Evolutionary conservation across 2,113 vertebrate genomes (phyloP).

Genomic region (Rhadina sibilatrix): DNA sequence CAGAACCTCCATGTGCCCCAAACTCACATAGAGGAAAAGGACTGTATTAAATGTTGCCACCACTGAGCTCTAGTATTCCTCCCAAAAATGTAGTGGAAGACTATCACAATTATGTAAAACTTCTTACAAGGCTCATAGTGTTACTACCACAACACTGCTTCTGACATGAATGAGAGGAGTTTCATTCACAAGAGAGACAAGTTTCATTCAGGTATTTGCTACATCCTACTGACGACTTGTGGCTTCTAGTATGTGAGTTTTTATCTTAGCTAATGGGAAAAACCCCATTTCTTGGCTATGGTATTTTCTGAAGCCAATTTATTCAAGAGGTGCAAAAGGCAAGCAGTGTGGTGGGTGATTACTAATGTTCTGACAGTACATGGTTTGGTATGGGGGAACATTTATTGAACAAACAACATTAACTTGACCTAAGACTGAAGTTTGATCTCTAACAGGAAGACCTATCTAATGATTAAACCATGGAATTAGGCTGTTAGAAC

Average conservation of each 20-base stretch:
- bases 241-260: background rate
- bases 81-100: background rate
- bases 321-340: background rate
- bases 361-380: background rate
- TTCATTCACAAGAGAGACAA: conserved; percentile 12
- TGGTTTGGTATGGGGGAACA: background rate
- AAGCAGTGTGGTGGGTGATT: background rate
- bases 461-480: conserved; percentile 60
- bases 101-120: background rate
- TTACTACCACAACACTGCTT: background rate
- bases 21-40: background rate
- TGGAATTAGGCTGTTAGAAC: conserved; percentile 16
- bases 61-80: background rate
- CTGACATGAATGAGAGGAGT: conserved; percentile 4
- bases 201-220: conserved; percentile 12
- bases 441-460: conserved; percentile 33
- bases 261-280: background rate
- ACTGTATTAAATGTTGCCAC: background rate
- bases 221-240: background rate
- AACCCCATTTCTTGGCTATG: background rate
- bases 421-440: conserved; percentile 41
- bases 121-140: background rate
- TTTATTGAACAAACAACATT: conserved; percentile 30
- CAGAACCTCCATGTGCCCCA: background rate
- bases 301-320: background rate